Conservation (phyloP, 2,888 invertebrate species). For the Geotrupes spiniger region DNA sequence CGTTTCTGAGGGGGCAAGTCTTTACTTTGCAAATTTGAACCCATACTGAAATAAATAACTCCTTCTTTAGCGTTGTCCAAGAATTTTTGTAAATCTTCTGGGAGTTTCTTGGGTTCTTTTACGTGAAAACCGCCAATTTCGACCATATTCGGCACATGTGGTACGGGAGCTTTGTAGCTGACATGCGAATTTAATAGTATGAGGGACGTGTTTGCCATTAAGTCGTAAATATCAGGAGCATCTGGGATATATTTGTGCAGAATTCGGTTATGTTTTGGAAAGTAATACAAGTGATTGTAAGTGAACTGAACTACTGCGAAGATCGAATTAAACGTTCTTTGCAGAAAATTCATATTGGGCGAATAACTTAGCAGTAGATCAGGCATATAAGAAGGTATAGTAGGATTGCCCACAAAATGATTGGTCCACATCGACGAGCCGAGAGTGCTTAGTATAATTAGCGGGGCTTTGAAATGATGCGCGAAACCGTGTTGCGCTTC, state of each 20-base stretch:
- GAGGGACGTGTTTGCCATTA: conserved; percentile 35
- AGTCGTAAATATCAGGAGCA: conserved; percentile 31
- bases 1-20: conserved; percentile 55
- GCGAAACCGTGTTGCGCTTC: conserved; percentile 49
- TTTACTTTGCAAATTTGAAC: conserved; percentile 58
- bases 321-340: conserved; percentile 54
- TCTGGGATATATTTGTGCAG: conserved; percentile 37
- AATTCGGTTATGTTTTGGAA: conserved; percentile 33
- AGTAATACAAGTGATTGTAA: conserved; percentile 32
- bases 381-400: conserved; percentile 52
- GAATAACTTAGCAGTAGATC: conserved; percentile 47
- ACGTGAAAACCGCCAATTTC: conserved; percentile 59
- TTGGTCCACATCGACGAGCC: conserved; percentile 49
- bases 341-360: conserved; percentile 52
- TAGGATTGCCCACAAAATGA: conserved; percentile 50
- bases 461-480: conserved; percentile 39
- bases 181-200: conserved; percentile 48
- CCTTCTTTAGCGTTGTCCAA: conserved; percentile 56
- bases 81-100: conserved; percentile 52
- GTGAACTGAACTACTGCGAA: conserved; percentile 37
- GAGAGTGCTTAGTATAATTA: conserved; percentile 44
- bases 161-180: conserved; percentile 51
- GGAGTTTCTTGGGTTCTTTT: conserved; percentile 31
- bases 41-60: conserved; percentile 59
- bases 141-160: conserved; percentile 55